A percentile compares a stretch with the other conserved stretches of the same genome.
These are phyloP conservation scores for Dinocampus coccinellae DNA, from an alignment of 2,888 invertebrate species.

Conservation along the genomic window DNA sequence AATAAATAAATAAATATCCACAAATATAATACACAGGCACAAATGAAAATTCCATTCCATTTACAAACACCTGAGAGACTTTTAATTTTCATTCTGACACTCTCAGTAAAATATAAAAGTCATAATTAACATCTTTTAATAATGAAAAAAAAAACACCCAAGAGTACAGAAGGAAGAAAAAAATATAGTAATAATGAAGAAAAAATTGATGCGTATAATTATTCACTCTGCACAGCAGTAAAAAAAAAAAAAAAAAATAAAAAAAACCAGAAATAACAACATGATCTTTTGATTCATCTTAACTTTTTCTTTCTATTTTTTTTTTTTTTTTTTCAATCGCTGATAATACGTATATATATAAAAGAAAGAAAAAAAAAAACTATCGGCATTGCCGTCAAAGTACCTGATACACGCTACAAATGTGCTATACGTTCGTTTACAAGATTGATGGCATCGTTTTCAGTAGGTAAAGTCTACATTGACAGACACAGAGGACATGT, in stretches of 20 bases:
- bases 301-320: too few relatives aligned
- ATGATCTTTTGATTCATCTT: too few relatives aligned
- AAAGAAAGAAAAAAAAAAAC: too few relatives aligned
- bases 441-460: background rate
- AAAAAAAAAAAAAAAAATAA: too few relatives aligned
- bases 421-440: background rate
- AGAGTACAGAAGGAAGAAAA: too few relatives aligned
- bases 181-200: too few relatives aligned
- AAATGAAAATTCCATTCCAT: too few relatives aligned
- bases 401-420: background rate
- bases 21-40: too few relatives aligned
- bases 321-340: too few relatives aligned
- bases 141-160: too few relatives aligned
- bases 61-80: background rate
- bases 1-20: background rate
- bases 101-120: background rate
- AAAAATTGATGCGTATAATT: background rate
- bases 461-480: background rate
- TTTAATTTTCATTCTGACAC: background rate
- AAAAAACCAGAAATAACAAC: background rate
- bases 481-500: conserved; percentile 5
- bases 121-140: background rate
- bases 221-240: background rate
- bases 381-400: too few relatives aligned
- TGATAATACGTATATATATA: too few relatives aligned